Conservation (phyloP, 2,888 invertebrate species). For the Stictocephala bisonia region DNA sequence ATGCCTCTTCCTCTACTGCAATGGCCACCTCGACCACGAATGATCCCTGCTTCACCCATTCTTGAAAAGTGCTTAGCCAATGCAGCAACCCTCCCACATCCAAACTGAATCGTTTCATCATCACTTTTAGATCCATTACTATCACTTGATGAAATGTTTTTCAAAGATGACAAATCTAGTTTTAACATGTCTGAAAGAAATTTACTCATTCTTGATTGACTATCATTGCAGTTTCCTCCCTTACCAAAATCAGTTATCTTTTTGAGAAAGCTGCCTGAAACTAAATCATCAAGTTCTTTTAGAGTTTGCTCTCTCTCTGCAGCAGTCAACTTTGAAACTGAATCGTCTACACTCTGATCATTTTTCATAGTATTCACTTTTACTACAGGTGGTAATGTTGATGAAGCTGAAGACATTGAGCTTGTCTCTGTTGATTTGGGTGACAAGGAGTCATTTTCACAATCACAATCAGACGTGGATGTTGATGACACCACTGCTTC, state of each 20-base stretch:
- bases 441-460: slow-evolving; percentile 51
- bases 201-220: slow-evolving; percentile 45
- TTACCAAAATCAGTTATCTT: slow-evolving; percentile 51
- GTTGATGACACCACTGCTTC: slow-evolving; percentile 43
- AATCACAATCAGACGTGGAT: slow-evolving; percentile 54
- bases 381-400: neutral
- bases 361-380: slow-evolving; percentile 11
- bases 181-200: slow-evolving; percentile 60
- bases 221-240: slow-evolving; percentile 27
- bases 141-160: slow-evolving; percentile 42
- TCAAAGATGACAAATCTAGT: slow-evolving; percentile 62
- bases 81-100: slow-evolving; percentile 77
- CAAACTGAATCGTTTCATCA: slow-evolving; percentile 70
- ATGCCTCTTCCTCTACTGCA: slow-evolving; percentile 53
- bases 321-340: slow-evolving; percentile 52
- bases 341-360: neutral
- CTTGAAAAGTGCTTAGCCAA: slow-evolving; percentile 75
- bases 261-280: slow-evolving; percentile 56
- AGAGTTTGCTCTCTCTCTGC: slow-evolving; percentile 59
- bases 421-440: slow-evolving; percentile 52
- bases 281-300: slow-evolving; percentile 59
- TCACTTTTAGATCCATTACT: slow-evolving; percentile 62
- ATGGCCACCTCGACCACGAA: slow-evolving; percentile 59
- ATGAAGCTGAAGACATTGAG: slow-evolving; percentile 41
- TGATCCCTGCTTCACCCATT: slow-evolving; percentile 64